Evolutionary conservation across 2,888 invertebrate genomes (phyloP).

Genomic region (Eupeodes latifasciatus): DNA sequence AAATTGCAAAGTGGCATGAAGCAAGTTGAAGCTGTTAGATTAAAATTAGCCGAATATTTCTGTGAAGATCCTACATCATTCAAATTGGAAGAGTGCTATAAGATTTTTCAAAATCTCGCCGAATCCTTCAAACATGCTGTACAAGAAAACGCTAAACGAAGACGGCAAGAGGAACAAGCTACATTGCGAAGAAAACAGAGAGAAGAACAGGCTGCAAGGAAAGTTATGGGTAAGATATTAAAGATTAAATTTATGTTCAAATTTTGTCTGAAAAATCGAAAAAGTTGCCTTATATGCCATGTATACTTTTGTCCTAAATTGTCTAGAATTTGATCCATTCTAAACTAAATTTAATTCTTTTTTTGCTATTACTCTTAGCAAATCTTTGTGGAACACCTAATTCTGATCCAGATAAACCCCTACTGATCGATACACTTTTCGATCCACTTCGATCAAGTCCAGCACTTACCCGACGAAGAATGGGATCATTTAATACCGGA

Average conservation of each 20-base stretch:
- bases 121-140: constrained; percentile 93
- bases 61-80: constrained; percentile 96
- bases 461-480: constrained; percentile 87
- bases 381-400: constrained; percentile 89
- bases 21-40: constrained; percentile 91
- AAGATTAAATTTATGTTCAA: too few relatives aligned
- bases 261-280: too few relatives aligned
- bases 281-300: too few relatives aligned
- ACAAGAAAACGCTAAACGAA: constrained; percentile 92
- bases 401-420: constrained; percentile 90
- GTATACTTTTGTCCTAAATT: too few relatives aligned
- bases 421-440: constrained; percentile 90
- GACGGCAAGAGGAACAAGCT: constrained; percentile 94
- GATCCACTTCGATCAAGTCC: constrained; percentile 90
- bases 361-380: constrained; percentile 82
- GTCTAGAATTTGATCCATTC: too few relatives aligned
- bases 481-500: constrained; percentile 88
- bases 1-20: constrained; percentile 92
- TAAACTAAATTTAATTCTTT: not conserved
- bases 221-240: constrained; percentile 85
- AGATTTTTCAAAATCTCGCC: constrained; percentile 94
- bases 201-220: constrained; percentile 89
- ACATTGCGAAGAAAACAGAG: constrained; percentile 90
- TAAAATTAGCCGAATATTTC: constrained; percentile 94
- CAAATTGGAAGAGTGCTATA: constrained; percentile 97